These are phyloP conservation scores for Polyodon spathula DNA, from an alignment of 2,113 vertebrate species.

Conservation along the genomic window DNA sequence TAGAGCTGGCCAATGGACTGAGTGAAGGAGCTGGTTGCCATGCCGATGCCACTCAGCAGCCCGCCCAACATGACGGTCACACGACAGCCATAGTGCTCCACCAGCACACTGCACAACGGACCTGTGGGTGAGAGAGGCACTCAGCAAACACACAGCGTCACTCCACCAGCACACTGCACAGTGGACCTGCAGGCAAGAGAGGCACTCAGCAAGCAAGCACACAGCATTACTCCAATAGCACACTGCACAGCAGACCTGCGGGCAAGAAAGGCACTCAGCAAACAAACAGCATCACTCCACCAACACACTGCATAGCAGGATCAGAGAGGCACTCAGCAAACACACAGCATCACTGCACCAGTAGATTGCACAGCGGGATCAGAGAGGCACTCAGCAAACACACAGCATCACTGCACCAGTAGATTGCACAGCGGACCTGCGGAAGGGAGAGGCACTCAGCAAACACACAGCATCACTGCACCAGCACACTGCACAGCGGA, in stretches of 20 bases:
- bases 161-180: conserved; percentile 13
- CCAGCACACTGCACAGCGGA: conserved; percentile 4
- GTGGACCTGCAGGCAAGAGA: too few relatives aligned
- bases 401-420: too few relatives aligned
- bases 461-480: conserved; percentile 1
- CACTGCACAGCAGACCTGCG: too few relatives aligned
- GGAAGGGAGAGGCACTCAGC: conserved; percentile 9
- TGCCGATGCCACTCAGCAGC: conserved; percentile 74
- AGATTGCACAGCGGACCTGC: conserved; percentile 85
- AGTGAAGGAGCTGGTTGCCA: conserved; percentile 78
- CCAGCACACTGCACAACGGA: conserved; percentile 79
- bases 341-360: too few relatives aligned
- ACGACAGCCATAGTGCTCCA: conserved; percentile 74
- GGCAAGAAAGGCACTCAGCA: too few relatives aligned
- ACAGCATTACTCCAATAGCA: conserved; percentile 4
- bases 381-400: conserved; percentile 10
- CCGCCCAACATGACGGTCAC: conserved; percentile 74
- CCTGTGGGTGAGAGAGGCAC: conserved; percentile 53
- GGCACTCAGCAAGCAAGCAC: conserved; percentile 12
- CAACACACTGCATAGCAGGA: conserved; percentile 39
- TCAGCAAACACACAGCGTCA: conserved; percentile 5
- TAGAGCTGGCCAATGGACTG: conserved; percentile 70
- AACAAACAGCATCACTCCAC: too few relatives aligned
- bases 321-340: too few relatives aligned
- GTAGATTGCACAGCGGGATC: too few relatives aligned